phyloP scores from a whole-genome alignment of 2,797 vertebrate genomes.

The Sebastes cheni region DNA sequence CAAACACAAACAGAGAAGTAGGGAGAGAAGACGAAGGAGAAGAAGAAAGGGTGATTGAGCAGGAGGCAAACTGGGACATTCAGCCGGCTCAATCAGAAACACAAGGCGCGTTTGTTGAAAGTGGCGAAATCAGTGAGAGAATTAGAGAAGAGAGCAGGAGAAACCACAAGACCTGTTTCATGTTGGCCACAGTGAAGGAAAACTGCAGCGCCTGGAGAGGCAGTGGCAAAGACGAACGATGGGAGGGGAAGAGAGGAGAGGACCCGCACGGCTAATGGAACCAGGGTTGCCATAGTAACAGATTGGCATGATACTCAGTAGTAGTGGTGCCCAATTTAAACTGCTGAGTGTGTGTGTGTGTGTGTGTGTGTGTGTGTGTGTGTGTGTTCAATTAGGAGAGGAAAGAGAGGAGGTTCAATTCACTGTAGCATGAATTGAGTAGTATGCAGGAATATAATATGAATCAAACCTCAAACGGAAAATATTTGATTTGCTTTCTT shows the following conservation, averaged over 20 bases:
- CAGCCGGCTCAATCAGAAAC: slow-evolving; percentile 52
- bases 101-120: slow-evolving; percentile 54
- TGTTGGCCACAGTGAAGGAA: slow-evolving; percentile 52
- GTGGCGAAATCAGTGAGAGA: slow-evolving; percentile 34
- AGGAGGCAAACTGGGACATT: slow-evolving; percentile 47
- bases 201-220: slow-evolving; percentile 53
- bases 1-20: slow-evolving; percentile 43
- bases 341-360: slow-evolving; percentile 35
- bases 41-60: slow-evolving; percentile 48
- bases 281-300: slow-evolving; percentile 77
- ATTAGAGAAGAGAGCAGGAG: slow-evolving; percentile 38
- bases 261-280: slow-evolving; percentile 55
- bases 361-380: background rate
- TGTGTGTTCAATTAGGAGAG: background rate
- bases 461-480: background rate
- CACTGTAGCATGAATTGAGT: background rate
- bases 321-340: slow-evolving; percentile 51
- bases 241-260: slow-evolving; percentile 43
- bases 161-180: slow-evolving; percentile 58
- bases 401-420: background rate
- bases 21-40: background rate
- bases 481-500: background rate
- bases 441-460: background rate
- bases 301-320: slow-evolving; percentile 68
- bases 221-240: slow-evolving; percentile 53